These are phyloP conservation scores for Alitta virens DNA, from an alignment of 2,888 invertebrate genomes.

Conservation along the genomic window DNA sequence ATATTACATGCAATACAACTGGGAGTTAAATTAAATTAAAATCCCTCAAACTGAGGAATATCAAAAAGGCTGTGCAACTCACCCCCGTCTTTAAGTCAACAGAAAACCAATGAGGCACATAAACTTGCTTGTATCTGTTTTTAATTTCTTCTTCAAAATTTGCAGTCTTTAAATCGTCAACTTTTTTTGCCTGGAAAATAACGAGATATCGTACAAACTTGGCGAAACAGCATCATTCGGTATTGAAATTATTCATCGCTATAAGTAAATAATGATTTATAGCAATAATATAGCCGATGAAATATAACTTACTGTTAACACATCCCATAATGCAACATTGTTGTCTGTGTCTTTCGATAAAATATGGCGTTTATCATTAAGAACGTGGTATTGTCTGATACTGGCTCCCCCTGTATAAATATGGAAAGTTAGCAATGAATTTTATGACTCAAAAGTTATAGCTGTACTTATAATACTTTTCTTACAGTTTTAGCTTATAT, in stretches of 20 bases:
- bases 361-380: slow-evolving; percentile 95
- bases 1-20: no score
- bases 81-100: slow-evolving; percentile 98
- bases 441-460: no score
- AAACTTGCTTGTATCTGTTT: slow-evolving; percentile 86
- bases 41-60: no score
- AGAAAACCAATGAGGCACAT: slow-evolving; percentile 98
- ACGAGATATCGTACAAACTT: no score
- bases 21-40: no score
- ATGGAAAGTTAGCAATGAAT: no score
- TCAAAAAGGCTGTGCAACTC: no score
- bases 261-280: no score
- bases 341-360: slow-evolving; percentile 92
- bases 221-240: no score
- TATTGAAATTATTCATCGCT: no score
- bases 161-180: slow-evolving; percentile 83
- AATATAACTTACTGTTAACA: slow-evolving; percentile 71
- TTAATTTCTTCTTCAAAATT: slow-evolving; percentile 92
- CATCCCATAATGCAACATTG: slow-evolving; percentile 89
- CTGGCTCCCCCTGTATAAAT: slow-evolving; percentile 77
- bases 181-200: slow-evolving; percentile 67
- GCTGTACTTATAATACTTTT: no score
- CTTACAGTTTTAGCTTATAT: no score
- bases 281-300: background rate
- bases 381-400: slow-evolving; percentile 84